Percentiles rank a stretch among this genome's conserved stretches.
Evolutionary conservation across 2,113 vertebrate genomes (phyloP).

Genomic region (Cyanistes caeruleus): DNA sequence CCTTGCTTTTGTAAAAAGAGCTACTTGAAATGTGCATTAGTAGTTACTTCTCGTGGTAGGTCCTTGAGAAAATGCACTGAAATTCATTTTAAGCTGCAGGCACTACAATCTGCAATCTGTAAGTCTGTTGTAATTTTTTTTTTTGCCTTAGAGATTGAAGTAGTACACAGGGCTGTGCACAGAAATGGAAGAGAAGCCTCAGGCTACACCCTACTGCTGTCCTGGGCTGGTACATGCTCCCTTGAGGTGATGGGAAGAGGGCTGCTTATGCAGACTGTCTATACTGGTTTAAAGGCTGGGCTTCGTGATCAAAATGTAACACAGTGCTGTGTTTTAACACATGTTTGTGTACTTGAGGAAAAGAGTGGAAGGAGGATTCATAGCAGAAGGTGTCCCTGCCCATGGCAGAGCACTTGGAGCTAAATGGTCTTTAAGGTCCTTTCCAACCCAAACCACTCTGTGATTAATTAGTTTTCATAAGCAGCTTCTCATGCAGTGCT

Average conservation of each 20-base stretch:
- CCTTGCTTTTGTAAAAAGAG: background rate
- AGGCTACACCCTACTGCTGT: background rate
- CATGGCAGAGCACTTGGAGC: rapidly evolving
- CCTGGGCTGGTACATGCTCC: rapidly evolving
- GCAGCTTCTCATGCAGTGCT: background rate
- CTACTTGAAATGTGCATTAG: background rate
- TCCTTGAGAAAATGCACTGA: background rate
- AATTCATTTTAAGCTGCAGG: background rate
- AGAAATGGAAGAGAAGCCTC: background rate
- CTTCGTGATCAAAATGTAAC: rapidly evolving
- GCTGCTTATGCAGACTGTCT: background rate
- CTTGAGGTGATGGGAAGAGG: background rate
- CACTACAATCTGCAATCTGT: background rate
- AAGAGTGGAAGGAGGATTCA: background rate
- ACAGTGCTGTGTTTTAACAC: rapidly evolving
- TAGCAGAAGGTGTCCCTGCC: too few relatives aligned
- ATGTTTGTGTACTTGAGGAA: rapidly evolving
- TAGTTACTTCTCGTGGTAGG: background rate
- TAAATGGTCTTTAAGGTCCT: background rate
- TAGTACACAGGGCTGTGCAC: background rate
- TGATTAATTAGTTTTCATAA: background rate
- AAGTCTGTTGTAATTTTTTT: background rate
- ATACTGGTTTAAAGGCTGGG: background rate
- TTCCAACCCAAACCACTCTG: too few relatives aligned
- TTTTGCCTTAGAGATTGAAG: background rate